Percentiles rank a stretch among this genome's conserved stretches.
Conservation (phyloP, 1,140 invertebrate genomes). For the Agrilus planipennis region DNA sequence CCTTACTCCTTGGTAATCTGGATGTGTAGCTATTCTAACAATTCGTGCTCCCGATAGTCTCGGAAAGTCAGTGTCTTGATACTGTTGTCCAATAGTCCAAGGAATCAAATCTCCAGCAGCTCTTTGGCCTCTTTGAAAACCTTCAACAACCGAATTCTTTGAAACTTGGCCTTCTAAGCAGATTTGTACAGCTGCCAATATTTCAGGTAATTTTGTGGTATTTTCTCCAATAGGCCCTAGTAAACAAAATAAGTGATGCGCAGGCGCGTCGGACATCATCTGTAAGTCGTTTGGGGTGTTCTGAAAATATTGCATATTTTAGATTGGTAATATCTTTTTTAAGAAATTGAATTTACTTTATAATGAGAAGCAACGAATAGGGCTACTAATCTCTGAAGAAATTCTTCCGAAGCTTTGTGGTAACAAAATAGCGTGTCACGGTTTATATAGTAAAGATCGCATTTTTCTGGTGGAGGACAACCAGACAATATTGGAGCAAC, state of each 20-base stretch:
- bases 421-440: conserved; percentile 96
- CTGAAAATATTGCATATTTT: conserved; percentile 35
- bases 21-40: conserved; percentile 95
- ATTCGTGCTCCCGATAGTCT: conserved; percentile 81
- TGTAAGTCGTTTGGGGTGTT: conserved; percentile 99
- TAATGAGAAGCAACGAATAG: conserved; percentile 97
- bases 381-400: conserved; percentile 83
- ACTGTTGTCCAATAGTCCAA: conserved; percentile 96
- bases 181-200: conserved; percentile 85
- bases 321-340: background rate
- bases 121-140: conserved; percentile 71
- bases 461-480: conserved; percentile 76
- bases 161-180: conserved; percentile 94
- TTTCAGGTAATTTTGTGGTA: conserved; percentile 69
- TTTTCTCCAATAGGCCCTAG: conserved; percentile 71
- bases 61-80: conserved; percentile 88
- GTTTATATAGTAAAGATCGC: conserved; percentile 86
- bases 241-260: conserved; percentile 93
- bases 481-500: conserved; percentile 54
- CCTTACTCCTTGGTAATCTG: conserved; percentile 83
- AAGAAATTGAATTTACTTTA: conserved; percentile 48
- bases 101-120: conserved; percentile 95
- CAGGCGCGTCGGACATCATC: conserved; percentile 96
- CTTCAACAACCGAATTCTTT: conserved; percentile 62
- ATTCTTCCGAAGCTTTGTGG: conserved; percentile 89